phyloP scores from a whole-genome alignment of 1,140 invertebrate species.

The Drosophila nigrodunni region DNA sequence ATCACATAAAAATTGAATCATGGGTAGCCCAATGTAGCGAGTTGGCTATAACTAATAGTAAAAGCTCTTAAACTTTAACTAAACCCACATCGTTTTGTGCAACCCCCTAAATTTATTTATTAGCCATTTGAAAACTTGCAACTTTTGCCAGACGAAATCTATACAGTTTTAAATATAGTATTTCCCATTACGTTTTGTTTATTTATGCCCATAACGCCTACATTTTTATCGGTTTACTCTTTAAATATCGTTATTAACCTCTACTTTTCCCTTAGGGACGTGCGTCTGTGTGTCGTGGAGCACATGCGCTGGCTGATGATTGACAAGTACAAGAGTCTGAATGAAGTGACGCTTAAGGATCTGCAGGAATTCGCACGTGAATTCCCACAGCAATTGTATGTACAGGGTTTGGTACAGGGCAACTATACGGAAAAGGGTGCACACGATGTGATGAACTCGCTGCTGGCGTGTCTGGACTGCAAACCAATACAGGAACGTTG shows the following conservation, averaged over 20 bases:
- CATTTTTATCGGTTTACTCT: not conserved
- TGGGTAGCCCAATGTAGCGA: no score
- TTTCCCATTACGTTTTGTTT: no score
- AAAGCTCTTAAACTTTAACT: no score
- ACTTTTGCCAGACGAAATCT: no score
- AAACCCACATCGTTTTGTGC: no score
- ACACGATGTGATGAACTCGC: constrained; percentile 85
- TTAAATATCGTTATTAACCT: not conserved
- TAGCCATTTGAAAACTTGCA: no score
- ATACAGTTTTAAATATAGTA: no score
- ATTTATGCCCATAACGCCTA: no score
- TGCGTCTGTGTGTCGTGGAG: constrained; percentile 88
- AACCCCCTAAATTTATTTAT: no score
- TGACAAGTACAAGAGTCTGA: constrained; percentile 88
- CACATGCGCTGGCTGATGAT: constrained; percentile 87
- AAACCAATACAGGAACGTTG: constrained; percentile 63
- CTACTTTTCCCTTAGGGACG: constrained; percentile 85
- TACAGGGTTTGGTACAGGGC: constrained; percentile 91
- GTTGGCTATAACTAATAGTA: no score
- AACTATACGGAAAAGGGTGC: constrained; percentile 89
- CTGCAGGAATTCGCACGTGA: constrained; percentile 87
- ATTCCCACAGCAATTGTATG: constrained; percentile 87
- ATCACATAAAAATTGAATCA: no score
- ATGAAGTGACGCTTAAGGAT: constrained; percentile 87
- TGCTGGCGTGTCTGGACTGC: constrained; percentile 79